These are phyloP conservation scores for Abscondita cerata DNA, from an alignment of 2,888 invertebrate species.

Conservation along the genomic window DNA sequence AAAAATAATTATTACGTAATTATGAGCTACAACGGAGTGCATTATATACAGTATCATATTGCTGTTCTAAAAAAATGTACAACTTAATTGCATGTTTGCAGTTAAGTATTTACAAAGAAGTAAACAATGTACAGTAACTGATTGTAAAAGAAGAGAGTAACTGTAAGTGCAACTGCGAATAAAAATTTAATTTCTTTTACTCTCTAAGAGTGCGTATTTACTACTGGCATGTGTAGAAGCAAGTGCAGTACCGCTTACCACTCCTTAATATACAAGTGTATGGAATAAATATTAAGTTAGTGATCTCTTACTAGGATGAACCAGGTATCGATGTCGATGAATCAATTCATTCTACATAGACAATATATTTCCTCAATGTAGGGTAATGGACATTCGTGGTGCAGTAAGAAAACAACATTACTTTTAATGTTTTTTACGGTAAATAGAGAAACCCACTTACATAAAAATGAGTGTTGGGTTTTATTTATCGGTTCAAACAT, in stretches of 20 bases:
- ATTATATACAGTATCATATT: no score
- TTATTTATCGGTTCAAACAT: no score
- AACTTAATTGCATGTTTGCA: no score
- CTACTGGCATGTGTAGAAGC: background rate
- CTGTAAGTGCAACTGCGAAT: background rate
- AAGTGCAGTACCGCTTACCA: constrained; percentile 4
- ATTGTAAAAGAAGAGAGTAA: background rate
- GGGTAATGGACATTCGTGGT: constrained; percentile 20
- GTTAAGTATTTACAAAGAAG: no score
- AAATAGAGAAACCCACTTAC: background rate
- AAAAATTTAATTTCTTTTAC: background rate
- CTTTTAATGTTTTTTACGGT: background rate
- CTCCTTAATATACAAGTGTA: background rate
- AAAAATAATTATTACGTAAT: no score
- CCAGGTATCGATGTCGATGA: background rate
- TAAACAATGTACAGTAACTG: no score
- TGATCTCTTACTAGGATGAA: background rate
- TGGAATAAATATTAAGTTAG: background rate
- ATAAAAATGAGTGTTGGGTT: no score
- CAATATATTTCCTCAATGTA: constrained; percentile 15
- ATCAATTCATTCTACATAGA: background rate
- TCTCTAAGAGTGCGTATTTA: background rate
- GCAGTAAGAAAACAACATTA: background rate
- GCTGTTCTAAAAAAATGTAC: no score
- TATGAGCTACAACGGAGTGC: no score